Conservation (phyloP, 2,888 invertebrate genomes). For the Xanthostigma xanthostigma region DNA sequence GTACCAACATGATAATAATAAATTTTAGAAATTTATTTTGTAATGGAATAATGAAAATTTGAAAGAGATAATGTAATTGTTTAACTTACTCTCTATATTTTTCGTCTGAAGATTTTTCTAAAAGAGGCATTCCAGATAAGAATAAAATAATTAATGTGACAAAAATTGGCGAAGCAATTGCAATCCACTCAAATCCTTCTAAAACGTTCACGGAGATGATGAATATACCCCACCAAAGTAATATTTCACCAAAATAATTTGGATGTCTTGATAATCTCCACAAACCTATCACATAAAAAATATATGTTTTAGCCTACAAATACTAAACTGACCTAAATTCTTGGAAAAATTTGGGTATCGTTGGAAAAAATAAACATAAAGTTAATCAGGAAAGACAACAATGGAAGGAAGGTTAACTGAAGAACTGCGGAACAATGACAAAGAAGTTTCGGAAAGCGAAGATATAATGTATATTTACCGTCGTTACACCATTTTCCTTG, state of each 20-base stretch:
- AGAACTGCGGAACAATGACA: neutral
- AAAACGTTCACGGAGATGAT: conserved; percentile 76
- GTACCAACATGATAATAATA: conserved; percentile 1
- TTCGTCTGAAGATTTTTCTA: conserved; percentile 78
- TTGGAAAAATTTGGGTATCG: too few relatives aligned
- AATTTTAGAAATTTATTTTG: neutral
- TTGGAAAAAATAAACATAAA: neutral
- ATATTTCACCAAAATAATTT: conserved; percentile 88
- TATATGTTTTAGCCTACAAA: neutral
- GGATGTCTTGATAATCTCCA: conserved; percentile 86
- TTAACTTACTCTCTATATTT: conserved; percentile 68
- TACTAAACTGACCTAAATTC: neutral
- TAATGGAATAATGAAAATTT: neutral
- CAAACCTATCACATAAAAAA: conserved; percentile 33
- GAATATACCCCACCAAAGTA: conserved; percentile 90
- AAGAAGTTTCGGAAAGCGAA: neutral
- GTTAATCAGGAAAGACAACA: neutral
- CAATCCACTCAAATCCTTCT: conserved; percentile 72
- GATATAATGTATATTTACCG: conserved; percentile 34
- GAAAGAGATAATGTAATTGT: neutral
- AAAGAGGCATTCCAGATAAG: conserved; percentile 77
- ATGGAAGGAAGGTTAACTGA: neutral
- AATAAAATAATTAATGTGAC: conserved; percentile 77
- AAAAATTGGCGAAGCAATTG: conserved; percentile 74
- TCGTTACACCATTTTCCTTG: conserved; percentile 88